Evolutionary conservation across 2,113 vertebrate genomes (phyloP).

Genomic region (Ovis canadensis): DNA sequence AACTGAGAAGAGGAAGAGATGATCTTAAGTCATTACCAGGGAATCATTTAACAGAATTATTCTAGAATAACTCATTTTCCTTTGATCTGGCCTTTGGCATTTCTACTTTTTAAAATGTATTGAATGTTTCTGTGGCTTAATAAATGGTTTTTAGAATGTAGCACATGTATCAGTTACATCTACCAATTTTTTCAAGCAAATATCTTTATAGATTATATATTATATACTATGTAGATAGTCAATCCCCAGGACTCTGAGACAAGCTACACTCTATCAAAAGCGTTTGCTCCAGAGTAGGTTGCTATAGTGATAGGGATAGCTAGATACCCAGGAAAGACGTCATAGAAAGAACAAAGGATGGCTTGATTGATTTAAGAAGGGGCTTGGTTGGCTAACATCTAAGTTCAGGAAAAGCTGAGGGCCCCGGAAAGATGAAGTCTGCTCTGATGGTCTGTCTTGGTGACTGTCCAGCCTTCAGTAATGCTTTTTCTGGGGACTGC

Average conservation of each 20-base stretch:
- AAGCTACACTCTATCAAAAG: not conserved
- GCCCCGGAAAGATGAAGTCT: not conserved
- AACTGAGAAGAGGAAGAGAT: not conserved
- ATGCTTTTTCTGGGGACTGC: not conserved
- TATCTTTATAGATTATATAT: not conserved
- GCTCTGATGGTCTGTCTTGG: not conserved
- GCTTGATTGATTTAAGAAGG: not conserved
- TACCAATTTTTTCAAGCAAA: not conserved
- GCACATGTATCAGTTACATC: not conserved
- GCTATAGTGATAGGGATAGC: not conserved
- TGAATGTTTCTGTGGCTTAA: not conserved
- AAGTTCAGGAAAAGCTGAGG: not conserved
- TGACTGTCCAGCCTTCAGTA: not conserved
- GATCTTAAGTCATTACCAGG: not conserved
- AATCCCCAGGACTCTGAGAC: not conserved
- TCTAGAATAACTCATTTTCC: not conserved
- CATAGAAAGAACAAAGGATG: not conserved
- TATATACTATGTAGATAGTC: not conserved
- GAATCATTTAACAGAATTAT: slow-evolving; percentile 23
- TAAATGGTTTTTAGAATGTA: slow-evolving; percentile 26
- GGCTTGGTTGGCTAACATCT: not conserved
- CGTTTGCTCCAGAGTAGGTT: not conserved
- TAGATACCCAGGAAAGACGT: slow-evolving; percentile 3
- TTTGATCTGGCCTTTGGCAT: not conserved
- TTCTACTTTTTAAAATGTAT: not conserved